Conservation (phyloP, 2,888 invertebrate species). For the Sinodicranocentrus sp. region DNA sequence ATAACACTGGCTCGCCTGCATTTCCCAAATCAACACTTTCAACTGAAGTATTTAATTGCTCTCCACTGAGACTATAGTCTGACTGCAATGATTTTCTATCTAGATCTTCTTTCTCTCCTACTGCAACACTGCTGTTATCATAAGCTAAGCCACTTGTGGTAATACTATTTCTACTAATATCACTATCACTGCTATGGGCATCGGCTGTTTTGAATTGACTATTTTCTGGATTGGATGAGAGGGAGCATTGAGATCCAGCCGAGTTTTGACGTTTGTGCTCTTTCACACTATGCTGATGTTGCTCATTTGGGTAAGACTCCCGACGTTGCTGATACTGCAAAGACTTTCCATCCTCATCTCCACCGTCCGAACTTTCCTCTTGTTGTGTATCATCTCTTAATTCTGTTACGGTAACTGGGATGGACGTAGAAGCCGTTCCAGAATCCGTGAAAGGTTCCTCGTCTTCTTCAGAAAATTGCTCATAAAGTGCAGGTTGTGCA, state of each 20-base stretch:
- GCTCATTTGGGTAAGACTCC: not conserved
- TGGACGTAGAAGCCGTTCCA: constrained; percentile 17
- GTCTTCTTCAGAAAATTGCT: constrained; percentile 34
- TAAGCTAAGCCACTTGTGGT: constrained; percentile 42
- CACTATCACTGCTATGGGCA: constrained; percentile 63
- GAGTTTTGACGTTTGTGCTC: constrained; percentile 56
- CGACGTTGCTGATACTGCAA: not conserved
- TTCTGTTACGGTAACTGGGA: constrained; percentile 39
- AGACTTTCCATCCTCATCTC: not conserved
- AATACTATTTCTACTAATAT: constrained; percentile 59
- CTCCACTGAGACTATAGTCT: constrained; percentile 58
- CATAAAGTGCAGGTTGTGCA: too few species aligned
- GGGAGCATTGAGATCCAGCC: constrained; percentile 63
- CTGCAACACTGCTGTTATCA: constrained; percentile 30
- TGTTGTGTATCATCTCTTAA: not conserved
- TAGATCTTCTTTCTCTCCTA: constrained; percentile 4
- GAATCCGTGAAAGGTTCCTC: constrained; percentile 23
- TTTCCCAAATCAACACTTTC: constrained; percentile 57
- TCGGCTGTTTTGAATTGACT: constrained; percentile 67
- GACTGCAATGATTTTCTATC: constrained; percentile 52
- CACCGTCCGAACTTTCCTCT: not conserved
- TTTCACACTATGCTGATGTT: not conserved
- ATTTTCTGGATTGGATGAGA: constrained; percentile 63
- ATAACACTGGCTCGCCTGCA: not conserved
- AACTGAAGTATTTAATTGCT: constrained; percentile 52